Conservation (phyloP, 2,113 vertebrate genomes). For the Numida meleagris region DNA sequence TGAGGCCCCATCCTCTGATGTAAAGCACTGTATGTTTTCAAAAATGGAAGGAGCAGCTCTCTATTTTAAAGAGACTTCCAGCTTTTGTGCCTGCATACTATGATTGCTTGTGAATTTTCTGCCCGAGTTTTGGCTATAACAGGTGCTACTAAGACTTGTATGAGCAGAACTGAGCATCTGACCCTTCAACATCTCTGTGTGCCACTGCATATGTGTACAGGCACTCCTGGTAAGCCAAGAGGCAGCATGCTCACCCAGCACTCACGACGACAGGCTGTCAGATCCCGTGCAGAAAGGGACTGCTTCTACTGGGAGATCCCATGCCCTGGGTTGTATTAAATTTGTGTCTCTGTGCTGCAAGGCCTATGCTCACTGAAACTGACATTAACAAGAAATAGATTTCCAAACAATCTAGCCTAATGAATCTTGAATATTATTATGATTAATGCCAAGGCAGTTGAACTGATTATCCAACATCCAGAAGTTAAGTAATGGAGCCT, state of each 20-base stretch:
- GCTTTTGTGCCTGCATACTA: neutral
- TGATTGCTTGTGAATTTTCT: neutral
- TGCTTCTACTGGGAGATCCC: neutral
- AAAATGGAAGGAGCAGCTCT: neutral
- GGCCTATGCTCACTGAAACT: constrained; percentile 32
- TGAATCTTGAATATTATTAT: constrained; percentile 78
- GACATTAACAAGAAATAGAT: constrained; percentile 79
- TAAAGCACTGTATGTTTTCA: neutral
- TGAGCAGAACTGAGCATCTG: neutral
- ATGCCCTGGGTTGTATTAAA: neutral
- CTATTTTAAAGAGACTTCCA: neutral
- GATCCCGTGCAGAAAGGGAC: neutral
- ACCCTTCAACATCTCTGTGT: neutral
- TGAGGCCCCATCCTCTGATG: neutral
- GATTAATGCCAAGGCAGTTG: constrained; percentile 47
- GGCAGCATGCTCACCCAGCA: neutral
- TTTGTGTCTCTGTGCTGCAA: neutral
- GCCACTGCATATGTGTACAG: neutral
- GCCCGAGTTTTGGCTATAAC: neutral
- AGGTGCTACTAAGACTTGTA: neutral
- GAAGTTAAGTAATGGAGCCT: constrained; percentile 35
- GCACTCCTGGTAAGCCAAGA: neutral
- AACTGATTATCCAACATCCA: constrained; percentile 47
- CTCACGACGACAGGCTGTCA: neutral
- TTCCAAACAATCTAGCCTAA: constrained; percentile 77